These are phyloP conservation scores for Tipula confusa DNA, from an alignment of 2,888 invertebrate genomes.

Conservation along the genomic window DNA sequence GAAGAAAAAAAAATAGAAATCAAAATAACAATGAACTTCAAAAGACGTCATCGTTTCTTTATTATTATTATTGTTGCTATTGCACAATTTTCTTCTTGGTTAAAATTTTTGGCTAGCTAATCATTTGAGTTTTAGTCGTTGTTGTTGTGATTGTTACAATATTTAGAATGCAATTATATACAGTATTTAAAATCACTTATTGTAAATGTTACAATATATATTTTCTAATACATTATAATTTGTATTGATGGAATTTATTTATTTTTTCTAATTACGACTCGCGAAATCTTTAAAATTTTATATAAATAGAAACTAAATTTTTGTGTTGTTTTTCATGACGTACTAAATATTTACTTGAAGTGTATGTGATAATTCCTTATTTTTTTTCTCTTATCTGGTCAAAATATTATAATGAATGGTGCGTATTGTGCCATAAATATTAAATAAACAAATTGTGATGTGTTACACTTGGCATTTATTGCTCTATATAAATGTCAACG, in stretches of 20 bases:
- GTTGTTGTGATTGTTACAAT: neutral
- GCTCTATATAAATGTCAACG: neutral
- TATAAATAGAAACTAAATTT: neutral
- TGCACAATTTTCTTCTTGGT: neutral
- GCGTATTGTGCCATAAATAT: neutral
- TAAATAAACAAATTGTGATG: neutral
- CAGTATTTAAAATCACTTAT: neutral
- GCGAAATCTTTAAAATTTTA: neutral
- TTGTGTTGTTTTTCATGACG: neutral
- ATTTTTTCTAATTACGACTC: neutral
- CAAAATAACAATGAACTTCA: slow-evolving; percentile 20
- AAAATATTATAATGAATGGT: neutral
- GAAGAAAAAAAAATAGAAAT: neutral
- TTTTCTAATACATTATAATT: too few relatives aligned
- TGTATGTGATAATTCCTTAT: neutral
- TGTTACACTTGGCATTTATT: neutral
- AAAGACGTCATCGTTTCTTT: neutral
- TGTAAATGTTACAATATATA: neutral
- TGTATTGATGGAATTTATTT: neutral
- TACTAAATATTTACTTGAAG: neutral
- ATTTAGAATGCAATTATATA: neutral
- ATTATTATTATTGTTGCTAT: too few relatives aligned
- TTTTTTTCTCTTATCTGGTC: neutral
- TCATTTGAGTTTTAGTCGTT: neutral
- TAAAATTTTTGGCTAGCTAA: neutral